A percentile compares a stretch with the other conserved stretches of the same genome.
These are phyloP conservation scores for Mus spicilegus DNA, from an alignment of 2,113 vertebrate species.

Conservation along the genomic window DNA sequence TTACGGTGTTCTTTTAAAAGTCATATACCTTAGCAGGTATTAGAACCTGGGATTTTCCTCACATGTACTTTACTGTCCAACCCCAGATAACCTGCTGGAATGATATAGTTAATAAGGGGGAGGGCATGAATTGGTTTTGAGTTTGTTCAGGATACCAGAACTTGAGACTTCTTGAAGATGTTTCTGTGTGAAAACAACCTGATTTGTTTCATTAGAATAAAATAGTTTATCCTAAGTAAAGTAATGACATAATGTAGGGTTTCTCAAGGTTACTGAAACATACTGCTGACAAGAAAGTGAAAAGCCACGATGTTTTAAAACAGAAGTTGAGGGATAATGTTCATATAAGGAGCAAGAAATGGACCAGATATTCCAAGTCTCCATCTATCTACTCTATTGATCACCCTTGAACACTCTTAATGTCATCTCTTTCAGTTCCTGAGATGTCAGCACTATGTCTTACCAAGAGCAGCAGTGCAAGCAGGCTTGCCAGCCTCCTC, in stretches of 20 bases:
- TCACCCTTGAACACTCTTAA: neutral
- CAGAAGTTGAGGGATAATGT: fast-evolving
- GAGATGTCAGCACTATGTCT: neutral
- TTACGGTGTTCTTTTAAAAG: neutral
- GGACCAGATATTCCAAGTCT: neutral
- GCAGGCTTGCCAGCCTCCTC: neutral
- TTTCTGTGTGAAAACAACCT: too few species aligned
- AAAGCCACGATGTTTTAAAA: neutral
- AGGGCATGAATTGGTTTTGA: neutral
- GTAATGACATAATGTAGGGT: too few species aligned
- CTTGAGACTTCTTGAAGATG: neutral
- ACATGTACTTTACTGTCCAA: neutral
- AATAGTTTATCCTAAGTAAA: too few species aligned
- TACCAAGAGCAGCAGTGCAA: neutral
- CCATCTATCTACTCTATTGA: too few species aligned
- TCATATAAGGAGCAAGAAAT: neutral
- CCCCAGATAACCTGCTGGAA: fast-evolving
- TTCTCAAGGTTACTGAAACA: neutral
- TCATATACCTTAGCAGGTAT: neutral
- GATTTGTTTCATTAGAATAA: neutral
- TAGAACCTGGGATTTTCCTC: neutral
- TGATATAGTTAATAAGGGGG: neutral
- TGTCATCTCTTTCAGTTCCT: neutral
- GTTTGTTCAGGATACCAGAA: neutral
- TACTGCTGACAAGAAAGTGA: neutral